These are phyloP conservation scores for Dryobates pubescens DNA, from an alignment of 2,797 vertebrate genomes.

Conservation along the genomic window DNA sequence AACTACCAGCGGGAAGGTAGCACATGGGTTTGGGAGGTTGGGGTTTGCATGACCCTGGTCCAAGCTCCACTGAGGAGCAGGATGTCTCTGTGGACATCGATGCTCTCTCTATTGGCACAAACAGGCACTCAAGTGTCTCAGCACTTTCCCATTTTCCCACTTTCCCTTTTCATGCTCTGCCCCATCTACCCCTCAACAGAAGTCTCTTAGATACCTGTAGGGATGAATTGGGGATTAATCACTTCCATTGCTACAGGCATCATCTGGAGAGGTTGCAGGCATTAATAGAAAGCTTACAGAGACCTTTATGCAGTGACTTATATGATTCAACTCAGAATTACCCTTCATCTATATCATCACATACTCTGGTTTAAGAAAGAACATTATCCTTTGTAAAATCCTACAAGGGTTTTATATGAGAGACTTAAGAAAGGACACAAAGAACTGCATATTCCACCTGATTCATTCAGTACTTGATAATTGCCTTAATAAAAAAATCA, in stretches of 20 bases:
- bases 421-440: not conserved
- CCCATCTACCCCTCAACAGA: not conserved
- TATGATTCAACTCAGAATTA: not conserved
- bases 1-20: fast-evolving
- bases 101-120: fast-evolving
- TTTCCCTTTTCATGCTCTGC: not conserved
- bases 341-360: not conserved
- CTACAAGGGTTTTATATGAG: not conserved
- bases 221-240: not conserved
- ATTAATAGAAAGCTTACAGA: not conserved
- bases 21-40: not conserved
- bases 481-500: not conserved
- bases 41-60: not conserved
- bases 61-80: not conserved
- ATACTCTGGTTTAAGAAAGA: not conserved
- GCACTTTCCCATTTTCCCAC: not conserved
- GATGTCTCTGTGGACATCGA: fast-evolving
- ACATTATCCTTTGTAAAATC: not conserved
- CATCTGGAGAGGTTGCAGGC: not conserved
- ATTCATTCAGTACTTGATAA: not conserved
- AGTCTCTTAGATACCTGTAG: not conserved
- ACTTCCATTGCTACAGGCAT: not conserved
- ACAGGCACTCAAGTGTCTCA: not conserved
- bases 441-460: not conserved
- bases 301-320: not conserved